phyloP scores from a whole-genome alignment of 2,888 invertebrate genomes.

The Phortica okadai region DNA sequence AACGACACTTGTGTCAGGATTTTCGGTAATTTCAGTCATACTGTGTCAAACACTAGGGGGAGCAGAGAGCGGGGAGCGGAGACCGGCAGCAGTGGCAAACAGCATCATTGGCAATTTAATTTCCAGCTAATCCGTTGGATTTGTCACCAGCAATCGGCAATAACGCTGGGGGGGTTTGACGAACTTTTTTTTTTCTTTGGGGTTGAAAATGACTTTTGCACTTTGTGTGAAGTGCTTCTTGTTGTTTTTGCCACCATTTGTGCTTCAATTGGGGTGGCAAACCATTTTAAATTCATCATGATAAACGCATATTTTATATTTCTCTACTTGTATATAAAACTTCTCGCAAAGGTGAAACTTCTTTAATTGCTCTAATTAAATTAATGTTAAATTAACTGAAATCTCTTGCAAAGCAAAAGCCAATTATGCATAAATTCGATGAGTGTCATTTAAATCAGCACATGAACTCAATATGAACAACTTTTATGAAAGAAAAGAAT shows the following conservation, averaged over 20 bases:
- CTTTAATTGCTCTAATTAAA: slow-evolving; percentile 2
- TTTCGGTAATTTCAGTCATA: slow-evolving; percentile 25
- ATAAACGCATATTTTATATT: background rate
- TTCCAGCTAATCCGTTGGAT: slow-evolving; percentile 54
- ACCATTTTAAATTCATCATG: no score
- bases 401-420: background rate
- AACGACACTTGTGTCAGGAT: slow-evolving; percentile 25
- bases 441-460: background rate
- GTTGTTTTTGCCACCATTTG: background rate
- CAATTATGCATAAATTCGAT: slow-evolving; percentile 19
- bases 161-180: background rate
- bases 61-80: slow-evolving; percentile 49
- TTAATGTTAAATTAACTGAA: background rate
- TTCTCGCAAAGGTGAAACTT: background rate
- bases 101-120: slow-evolving; percentile 44
- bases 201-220: slow-evolving; percentile 21
- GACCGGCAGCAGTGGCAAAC: slow-evolving; percentile 40
- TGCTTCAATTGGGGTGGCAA: background rate
- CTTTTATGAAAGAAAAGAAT: background rate
- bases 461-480: slow-evolving; percentile 26
- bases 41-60: slow-evolving; percentile 27
- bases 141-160: slow-evolving; percentile 50
- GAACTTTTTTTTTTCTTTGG: background rate
- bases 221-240: slow-evolving; percentile 22
- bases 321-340: no score